A percentile compares a stretch with the other conserved stretches of the same genome.
These are phyloP conservation scores for Lethenteron camtschaticum DNA, from an alignment of 2,113 vertebrate genomes.

Conservation along the genomic window DNA sequence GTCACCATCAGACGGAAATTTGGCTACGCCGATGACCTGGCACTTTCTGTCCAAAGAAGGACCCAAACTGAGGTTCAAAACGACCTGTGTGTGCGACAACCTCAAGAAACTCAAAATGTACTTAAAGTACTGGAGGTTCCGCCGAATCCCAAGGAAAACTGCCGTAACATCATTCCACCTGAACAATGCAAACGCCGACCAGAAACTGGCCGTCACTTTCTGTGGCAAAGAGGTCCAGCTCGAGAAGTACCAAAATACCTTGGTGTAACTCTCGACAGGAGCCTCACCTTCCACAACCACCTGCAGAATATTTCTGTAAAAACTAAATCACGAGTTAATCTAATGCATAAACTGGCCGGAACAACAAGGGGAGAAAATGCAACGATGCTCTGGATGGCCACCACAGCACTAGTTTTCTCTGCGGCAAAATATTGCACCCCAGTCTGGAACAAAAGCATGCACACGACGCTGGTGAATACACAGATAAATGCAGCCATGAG, in stretches of 20 bases:
- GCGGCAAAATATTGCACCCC: not conserved
- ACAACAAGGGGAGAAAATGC: not conserved
- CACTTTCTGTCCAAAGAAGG: not conserved
- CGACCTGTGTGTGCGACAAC: not conserved
- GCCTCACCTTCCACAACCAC: not conserved
- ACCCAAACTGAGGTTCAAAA: not conserved
- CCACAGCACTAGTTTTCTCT: not conserved
- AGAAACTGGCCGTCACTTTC: not conserved
- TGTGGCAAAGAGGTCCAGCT: not conserved
- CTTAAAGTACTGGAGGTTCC: not conserved
- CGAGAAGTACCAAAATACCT: constrained; percentile 1
- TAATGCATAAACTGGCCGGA: not conserved
- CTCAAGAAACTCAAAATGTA: not conserved
- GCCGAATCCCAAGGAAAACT: not conserved
- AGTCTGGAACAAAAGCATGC: not conserved
- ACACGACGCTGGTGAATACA: not conserved
- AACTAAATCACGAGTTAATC: constrained; percentile 1
- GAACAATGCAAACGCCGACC: not conserved
- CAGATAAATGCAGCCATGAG: not conserved
- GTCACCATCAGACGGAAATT: constrained; percentile 1
- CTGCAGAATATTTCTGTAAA: not conserved
- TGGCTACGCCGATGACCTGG: not conserved
- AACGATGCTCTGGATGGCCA: not conserved
- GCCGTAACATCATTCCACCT: not conserved
- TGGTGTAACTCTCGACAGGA: constrained; percentile 1